Evolutionary conservation across 2,797 vertebrate species (phyloP).

Genomic region (Lepilemur septentrionalis): DNA sequence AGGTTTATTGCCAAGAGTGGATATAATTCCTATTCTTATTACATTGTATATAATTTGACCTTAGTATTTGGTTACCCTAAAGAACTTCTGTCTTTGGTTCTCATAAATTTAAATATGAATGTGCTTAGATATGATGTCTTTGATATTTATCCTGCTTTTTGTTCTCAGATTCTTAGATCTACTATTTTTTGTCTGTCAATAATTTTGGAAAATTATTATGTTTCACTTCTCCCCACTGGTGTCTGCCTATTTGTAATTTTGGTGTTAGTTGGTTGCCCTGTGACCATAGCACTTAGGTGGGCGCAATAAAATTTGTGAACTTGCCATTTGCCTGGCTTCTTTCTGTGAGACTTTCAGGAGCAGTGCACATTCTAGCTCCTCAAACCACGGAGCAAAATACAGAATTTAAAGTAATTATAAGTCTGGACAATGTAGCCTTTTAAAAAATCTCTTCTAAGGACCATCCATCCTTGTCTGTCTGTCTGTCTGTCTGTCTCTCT

Average conservation of each 20-base stretch:
- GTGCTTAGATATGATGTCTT: background rate
- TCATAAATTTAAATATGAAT: background rate
- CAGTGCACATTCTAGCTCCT: background rate
- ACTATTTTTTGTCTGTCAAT: background rate
- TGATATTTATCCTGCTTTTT: background rate
- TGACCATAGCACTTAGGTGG: background rate
- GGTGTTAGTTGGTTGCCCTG: background rate
- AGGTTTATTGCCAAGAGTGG: background rate
- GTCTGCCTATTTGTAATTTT: background rate
- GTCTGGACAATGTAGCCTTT: background rate
- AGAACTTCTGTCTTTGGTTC: background rate
- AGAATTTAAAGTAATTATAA: background rate
- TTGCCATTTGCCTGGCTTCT: background rate
- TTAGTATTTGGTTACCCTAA: background rate
- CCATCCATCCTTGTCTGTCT: background rate
- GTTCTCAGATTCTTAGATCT: background rate
- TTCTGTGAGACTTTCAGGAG: background rate
- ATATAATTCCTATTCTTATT: background rate
- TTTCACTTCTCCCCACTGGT: background rate
- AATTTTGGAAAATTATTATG: background rate
- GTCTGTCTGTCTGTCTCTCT: background rate
- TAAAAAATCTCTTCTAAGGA: background rate
- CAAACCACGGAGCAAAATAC: background rate
- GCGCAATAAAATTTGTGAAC: background rate
- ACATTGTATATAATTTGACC: background rate